Conservation (phyloP, 1,140 invertebrate genomes). For the Lucilia cuprina region DNA sequence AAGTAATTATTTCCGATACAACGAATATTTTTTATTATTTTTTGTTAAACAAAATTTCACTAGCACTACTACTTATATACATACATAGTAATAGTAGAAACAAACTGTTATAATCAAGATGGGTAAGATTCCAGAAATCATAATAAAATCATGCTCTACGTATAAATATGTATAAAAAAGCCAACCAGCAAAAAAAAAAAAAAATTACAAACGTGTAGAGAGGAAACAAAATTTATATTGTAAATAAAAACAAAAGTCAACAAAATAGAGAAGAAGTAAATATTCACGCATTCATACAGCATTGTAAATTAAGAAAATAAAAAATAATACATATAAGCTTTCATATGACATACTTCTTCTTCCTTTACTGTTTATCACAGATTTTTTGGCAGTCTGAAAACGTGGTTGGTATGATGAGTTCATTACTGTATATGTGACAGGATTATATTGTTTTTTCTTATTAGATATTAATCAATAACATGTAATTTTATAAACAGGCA, state of each 20-base stretch:
- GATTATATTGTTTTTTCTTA: too few species aligned
- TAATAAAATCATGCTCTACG: too few species aligned
- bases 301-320: not conserved
- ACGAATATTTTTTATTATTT: not conserved
- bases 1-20: constrained; percentile 61
- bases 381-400: too few species aligned
- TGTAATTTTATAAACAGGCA: too few species aligned
- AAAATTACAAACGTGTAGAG: not conserved
- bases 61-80: not conserved
- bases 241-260: not conserved
- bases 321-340: not conserved
- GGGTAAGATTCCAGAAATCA: not conserved
- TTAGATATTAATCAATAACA: too few species aligned
- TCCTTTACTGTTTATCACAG: too few species aligned
- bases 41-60: not conserved
- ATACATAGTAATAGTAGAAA: not conserved
- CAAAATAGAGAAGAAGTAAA: not conserved
- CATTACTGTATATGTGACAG: too few species aligned
- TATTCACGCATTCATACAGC: not conserved
- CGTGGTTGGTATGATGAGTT: too few species aligned
- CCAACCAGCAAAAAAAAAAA: not conserved
- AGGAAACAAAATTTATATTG: not conserved
- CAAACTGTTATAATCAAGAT: too few species aligned
- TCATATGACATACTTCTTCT: too few species aligned
- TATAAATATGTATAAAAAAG: not conserved